Base-by-base conservation (phyloP, 2,797 vertebrate species). In the Odontamblyopus rebecca region DNA sequence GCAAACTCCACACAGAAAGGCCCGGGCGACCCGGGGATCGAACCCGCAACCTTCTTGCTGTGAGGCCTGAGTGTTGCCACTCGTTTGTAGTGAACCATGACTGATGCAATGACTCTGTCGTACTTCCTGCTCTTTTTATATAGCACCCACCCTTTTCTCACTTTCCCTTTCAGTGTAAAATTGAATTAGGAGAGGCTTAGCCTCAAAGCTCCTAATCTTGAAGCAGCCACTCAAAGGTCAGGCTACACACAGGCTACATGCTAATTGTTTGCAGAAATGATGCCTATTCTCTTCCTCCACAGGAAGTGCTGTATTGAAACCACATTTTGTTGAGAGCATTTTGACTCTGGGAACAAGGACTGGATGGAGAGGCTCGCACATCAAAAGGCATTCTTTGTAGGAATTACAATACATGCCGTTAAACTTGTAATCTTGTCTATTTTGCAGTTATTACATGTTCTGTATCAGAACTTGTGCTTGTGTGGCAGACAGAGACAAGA, bases 301-400 rank as follows among this genome's bases (percentile, higher is more conserved):
- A 93, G 94, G 94, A 96, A 95, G 85, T 88, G 57, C 66, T 75
- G 86, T 93, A 95, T 95, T 95, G 93, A 92, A 95, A 94, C 92
- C 95, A 96, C 95, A 95, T 96, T 95, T 91, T 72, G 68, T 74
- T 74, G 68, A 38, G 83, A 82, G 72, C 80, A 18, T 50, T 32
- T 60, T 63, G 70, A 83, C 80, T 84, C 74, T 62, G 73, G 76
- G 74, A 72, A 75, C 57, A 67, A 63, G 54, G 57, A 82, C 53
- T 70, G 76, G 71, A 57, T 50, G 56, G 67, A 35, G 38, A 60
- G 69, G 56, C 70, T 64, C 6, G 5, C 23, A 59, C 51, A 66
- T 51, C 44, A 54, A 48, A 66, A 66, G 64, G 44, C 44, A 16
- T 44, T 64, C 62, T 27, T 15, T 64, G 38, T 9, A 51, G 44